Base-by-base conservation (phyloP, 1,140 invertebrate genomes). In the Brachionus sp. region DNA sequence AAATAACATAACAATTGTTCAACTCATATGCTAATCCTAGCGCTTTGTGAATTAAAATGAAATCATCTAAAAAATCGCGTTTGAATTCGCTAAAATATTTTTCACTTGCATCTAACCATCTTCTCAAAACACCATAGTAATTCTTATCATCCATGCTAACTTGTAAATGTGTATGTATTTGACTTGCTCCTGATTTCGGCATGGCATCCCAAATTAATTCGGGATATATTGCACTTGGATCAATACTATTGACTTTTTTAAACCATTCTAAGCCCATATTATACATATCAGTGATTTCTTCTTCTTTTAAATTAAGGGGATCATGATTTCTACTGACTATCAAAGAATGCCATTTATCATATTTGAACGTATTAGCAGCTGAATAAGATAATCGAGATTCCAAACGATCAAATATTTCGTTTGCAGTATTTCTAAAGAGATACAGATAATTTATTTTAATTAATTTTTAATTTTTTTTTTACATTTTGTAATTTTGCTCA, bases 131-230 rank as follows among this genome's bases (percentile, higher is more conserved):
- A n/a, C 90, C 90, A 85, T 87, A 87, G 84, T 90, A 90, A 64
- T 86, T 85, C 33, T 86, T 82, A 35, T 85, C 84, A 66, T 86
- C 86, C 19, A 90, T 50, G 39, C 89, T 85, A 0, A 87, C 89
- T 84, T 91, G 90, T 35, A 90, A 35, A 85, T 91, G 90, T n/a
- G 90, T 90, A 86, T 91, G 90, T 19, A 90, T 85, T 86, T 90
- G 90, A 86, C 89, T 90, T 19, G 90, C 90, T 16, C 90, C 90
- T 42, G 87, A 89, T 84, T 89, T 88, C 16, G 89, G 90, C 46
- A 90, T 83, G 5, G 87, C 85, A 84, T 91, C 90, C 90, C 90
- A 90, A 5, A 90, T 85, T 10, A 90, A 35, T 23, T 86, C 85
- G 10, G 90, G 89, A 83, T 86, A 89, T 53, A 85, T 86, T 80